Conservation (phyloP, 2,888 invertebrate species). For the Patella depressa region DNA sequence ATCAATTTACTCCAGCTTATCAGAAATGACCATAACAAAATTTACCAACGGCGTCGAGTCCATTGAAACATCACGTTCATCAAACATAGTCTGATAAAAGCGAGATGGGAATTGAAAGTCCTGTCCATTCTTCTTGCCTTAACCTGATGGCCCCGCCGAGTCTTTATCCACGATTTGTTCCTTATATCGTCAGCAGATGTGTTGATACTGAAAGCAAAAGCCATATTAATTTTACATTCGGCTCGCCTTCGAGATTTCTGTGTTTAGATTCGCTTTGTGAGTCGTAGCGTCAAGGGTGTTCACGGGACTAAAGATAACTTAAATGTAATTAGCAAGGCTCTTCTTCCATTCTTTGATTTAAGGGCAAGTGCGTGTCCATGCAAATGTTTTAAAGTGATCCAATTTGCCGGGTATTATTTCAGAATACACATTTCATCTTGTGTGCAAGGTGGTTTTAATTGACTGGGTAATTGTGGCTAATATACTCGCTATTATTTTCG, state of each 20-base stretch:
- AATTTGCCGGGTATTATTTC: constrained; percentile 10
- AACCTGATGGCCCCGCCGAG: neutral
- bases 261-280: constrained; percentile 9
- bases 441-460: neutral
- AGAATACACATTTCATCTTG: neutral
- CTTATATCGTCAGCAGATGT: constrained; percentile 2
- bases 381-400: constrained; percentile 12
- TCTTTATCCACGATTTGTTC: constrained; percentile 9
- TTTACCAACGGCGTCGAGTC: neutral
- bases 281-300: constrained; percentile 10
- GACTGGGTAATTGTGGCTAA: neutral
- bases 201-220: constrained; percentile 12
- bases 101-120: constrained; percentile 3
- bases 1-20: constrained; percentile 9
- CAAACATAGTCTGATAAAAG: constrained; percentile 1
- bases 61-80: neutral
- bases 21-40: constrained; percentile 10
- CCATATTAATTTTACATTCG: constrained; percentile 10
- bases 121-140: constrained; percentile 4
- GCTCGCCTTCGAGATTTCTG: constrained; percentile 9
- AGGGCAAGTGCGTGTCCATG: constrained; percentile 11
- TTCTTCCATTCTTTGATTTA: constrained; percentile 1
- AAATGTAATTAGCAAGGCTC: constrained; percentile 1
- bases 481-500: neutral
- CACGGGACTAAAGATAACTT: constrained; percentile 10